Base-by-base conservation (phyloP, 2,113 vertebrate species). In the Myocastor coypus region DNA sequence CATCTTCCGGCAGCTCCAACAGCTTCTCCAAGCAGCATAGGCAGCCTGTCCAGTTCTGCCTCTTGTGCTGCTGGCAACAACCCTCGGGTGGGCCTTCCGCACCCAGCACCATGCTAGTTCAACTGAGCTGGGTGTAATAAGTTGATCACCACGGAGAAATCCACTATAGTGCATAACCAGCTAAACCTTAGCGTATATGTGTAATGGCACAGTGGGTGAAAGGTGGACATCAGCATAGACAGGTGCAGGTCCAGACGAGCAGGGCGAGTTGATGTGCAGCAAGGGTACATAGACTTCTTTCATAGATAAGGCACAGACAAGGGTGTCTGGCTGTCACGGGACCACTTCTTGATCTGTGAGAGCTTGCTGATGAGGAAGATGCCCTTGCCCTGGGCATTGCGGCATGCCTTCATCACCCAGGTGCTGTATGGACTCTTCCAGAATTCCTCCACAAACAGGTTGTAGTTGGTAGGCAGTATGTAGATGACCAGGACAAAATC, bases 311-410 rank as follows among this genome's bases (percentile, higher is more conserved):
- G 98, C 77, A 99, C 98, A 97, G 99, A 99, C 99, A 99, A 99
- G 71, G 99, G 99, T 0, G 99, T 99, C 97, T 99, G 99, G 98
- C 99, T 99, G 97, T 99, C 99, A 84, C 99, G 97, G 78, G 99
- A 99, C 99, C 99, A 99, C 96, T 99, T 99, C 94, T 99, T 99
- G 96, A 99, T 99, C 98, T 99, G 99, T 0, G 99, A 99, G 87
- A 99, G 99, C 96, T 99, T 99, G 98, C 99, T 99, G 97, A 99
- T 99, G 52, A 99, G 99, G 93, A 99, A 99, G 98, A 99, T 99
- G 97, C 99, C 99, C 97, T 99, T 99, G 20, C 99, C 99, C 97
- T 99, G 99, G 69, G 99, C 99, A 97, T 99, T 99, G 81, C 99
- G 99, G 19, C 99, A 99, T 1, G 99, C 99, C 96, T 99, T 99